A percentile compares a stretch with the other conserved stretches of the same genome.
Evolutionary conservation across 2,888 invertebrate genomes (phyloP).

Genomic region (Melieria omissa): DNA sequence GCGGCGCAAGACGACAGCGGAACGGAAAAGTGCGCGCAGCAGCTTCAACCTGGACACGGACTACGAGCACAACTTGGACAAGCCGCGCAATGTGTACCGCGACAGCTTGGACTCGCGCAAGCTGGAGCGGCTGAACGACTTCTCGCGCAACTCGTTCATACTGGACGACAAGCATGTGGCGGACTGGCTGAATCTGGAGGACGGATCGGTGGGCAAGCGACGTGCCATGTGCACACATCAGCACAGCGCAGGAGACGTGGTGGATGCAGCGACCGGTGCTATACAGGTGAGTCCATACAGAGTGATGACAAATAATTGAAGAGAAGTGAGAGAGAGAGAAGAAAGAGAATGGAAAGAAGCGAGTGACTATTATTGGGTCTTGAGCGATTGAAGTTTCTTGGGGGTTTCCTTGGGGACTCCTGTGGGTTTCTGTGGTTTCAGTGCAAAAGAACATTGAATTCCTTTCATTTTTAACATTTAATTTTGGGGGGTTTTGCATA

Average conservation of each 20-base stretch:
- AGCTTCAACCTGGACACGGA: constrained; percentile 57
- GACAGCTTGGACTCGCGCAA: constrained; percentile 65
- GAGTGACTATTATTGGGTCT: too few species aligned
- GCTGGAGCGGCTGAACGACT: constrained; percentile 60
- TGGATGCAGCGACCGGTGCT: constrained; percentile 42
- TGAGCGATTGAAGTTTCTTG: too few species aligned
- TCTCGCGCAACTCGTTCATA: constrained; percentile 61
- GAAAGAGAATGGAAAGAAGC: too few species aligned
- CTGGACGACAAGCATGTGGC: constrained; percentile 54
- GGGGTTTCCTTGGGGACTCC: too few species aligned
- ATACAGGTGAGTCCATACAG: constrained; percentile 49
- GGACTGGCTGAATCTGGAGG: constrained; percentile 61
- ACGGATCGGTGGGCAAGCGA: constrained; percentile 50
- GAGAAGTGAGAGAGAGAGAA: too few species aligned
- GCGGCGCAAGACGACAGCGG: constrained; percentile 48
- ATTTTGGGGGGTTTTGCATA: too few species aligned
- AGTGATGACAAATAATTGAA: too few species aligned
- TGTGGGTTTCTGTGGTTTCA: too few species aligned
- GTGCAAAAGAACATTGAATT: too few species aligned
- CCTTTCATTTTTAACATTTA: too few species aligned
- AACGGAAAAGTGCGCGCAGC: constrained; percentile 26
- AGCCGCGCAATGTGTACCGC: constrained; percentile 63
- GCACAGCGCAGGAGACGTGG: constrained; percentile 45
- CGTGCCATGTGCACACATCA: constrained; percentile 25
- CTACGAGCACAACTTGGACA: constrained; percentile 63